These are phyloP conservation scores for Sylvia borin DNA, from an alignment of 2,797 vertebrate genomes.

Conservation along the genomic window DNA sequence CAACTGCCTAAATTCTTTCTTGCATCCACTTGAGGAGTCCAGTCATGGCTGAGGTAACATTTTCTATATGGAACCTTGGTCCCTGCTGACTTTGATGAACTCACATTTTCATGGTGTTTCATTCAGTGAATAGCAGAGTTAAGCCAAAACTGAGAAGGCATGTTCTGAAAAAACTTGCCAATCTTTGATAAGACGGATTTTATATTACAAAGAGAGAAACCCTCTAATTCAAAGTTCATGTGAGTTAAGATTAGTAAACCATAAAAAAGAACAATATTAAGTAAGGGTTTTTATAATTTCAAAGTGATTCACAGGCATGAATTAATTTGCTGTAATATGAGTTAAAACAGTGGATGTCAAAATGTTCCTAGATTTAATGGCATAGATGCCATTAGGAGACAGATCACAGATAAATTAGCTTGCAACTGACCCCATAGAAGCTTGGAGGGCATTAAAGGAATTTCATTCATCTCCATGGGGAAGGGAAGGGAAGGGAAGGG, in stretches of 20 bases:
- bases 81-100: background rate
- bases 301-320: background rate
- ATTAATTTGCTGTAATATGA: background rate
- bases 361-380: background rate
- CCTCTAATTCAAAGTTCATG: background rate
- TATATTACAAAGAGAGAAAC: conserved; percentile 3
- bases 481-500: background rate
- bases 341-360: background rate
- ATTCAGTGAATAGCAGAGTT: background rate
- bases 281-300: background rate
- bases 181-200: background rate
- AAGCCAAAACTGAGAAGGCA: background rate
- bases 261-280: background rate
- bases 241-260: background rate
- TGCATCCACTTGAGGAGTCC: background rate
- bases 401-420: background rate
- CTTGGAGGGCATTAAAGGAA: rapidly evolving
- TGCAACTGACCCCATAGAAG: background rate
- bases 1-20: background rate
- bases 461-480: background rate
- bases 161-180: background rate
- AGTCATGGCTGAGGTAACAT: background rate
- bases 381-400: background rate
- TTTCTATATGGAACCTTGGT: background rate
- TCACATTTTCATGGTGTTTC: background rate